Evolutionary conservation across 2,888 invertebrate species (phyloP).

Genomic region (Agrotis exclamationis): DNA sequence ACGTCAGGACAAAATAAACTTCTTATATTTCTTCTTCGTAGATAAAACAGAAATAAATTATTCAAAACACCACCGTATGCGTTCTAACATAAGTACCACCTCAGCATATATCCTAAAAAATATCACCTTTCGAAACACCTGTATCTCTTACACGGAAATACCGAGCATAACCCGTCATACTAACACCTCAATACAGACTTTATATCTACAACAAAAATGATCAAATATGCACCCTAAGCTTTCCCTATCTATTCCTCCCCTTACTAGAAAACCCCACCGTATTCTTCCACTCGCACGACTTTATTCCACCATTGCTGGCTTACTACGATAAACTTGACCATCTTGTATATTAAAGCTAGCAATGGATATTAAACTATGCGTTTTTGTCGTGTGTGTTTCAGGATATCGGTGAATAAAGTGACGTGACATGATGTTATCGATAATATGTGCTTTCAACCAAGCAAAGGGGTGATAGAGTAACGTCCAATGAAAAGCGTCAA

Average conservation of each 20-base stretch:
- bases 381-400: background rate
- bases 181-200: slow-evolving; percentile 66
- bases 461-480: slow-evolving; percentile 69
- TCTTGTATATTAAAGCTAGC: slow-evolving; percentile 21
- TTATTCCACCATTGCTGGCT: slow-evolving; percentile 27
- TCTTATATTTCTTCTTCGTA: background rate
- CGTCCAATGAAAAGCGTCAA: slow-evolving; percentile 70
- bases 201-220: slow-evolving; percentile 74
- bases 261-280: slow-evolving; percentile 54
- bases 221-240: slow-evolving; percentile 88
- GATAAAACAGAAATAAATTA: slow-evolving; percentile 15
- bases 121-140: slow-evolving; percentile 11
- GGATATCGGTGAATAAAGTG: slow-evolving; percentile 68
- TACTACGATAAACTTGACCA: background rate
- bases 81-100: background rate
- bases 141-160: slow-evolving; percentile 59
- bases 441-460: slow-evolving; percentile 79
- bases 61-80: background rate
- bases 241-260: slow-evolving; percentile 75
- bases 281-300: background rate
- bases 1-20: too few species aligned
- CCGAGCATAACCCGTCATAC: slow-evolving; percentile 47
- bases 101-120: slow-evolving; percentile 11
- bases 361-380: slow-evolving; percentile 57
- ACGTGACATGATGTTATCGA: slow-evolving; percentile 83